Evolutionary conservation across 2,888 invertebrate genomes (phyloP).

Genomic region (Cenopis cana): DNA sequence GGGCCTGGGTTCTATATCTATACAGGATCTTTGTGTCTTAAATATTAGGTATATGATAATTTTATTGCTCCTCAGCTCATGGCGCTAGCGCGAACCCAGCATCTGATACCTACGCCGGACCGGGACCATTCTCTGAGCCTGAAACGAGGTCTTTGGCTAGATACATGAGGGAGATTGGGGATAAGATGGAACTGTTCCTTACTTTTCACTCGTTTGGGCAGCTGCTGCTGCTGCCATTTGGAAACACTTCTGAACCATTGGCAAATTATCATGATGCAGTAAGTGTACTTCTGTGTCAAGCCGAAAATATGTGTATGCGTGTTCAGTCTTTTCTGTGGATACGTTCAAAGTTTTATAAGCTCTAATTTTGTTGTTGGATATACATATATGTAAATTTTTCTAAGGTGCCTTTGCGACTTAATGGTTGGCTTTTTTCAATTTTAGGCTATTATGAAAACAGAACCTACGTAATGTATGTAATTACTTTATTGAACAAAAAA

Average conservation of each 20-base stretch:
- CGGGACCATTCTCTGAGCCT: conserved; percentile 82
- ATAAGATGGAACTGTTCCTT: conserved; percentile 74
- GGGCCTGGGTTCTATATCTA: too few species aligned
- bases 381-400: too few species aligned
- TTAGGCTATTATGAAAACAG: not conserved
- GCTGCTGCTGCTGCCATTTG: conserved; percentile 87
- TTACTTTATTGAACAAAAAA: too few species aligned
- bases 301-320: too few species aligned
- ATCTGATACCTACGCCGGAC: conserved; percentile 80
- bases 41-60: too few species aligned
- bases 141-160: conserved; percentile 72
- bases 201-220: conserved; percentile 90
- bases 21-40: too few species aligned
- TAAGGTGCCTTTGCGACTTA: too few species aligned
- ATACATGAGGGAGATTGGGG: conserved; percentile 59
- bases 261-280: conserved; percentile 66
- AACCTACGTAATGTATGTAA: too few species aligned
- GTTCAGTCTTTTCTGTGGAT: too few species aligned
- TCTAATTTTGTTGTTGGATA: too few species aligned
- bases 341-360: too few species aligned
- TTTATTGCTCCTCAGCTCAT: conserved; percentile 55
- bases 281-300: conserved; percentile 45
- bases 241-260: conserved; percentile 59
- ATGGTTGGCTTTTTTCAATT: too few species aligned
- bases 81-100: conserved; percentile 73